Evolutionary conservation across 2,113 vertebrate species (phyloP).

Genomic region (Brachirus orientalis): DNA sequence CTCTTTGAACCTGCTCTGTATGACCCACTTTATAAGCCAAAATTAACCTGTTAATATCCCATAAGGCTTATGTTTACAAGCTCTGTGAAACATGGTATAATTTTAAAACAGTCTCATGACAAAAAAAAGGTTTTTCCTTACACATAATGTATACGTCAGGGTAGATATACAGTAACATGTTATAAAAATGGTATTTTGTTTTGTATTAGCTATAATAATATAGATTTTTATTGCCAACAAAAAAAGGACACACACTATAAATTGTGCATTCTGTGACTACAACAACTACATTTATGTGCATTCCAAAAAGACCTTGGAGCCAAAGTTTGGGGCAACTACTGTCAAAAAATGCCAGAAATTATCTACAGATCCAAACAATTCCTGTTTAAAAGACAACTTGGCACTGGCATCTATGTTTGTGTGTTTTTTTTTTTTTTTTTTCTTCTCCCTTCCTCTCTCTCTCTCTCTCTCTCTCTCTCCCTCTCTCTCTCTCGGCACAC

Average conservation of each 20-base stretch:
- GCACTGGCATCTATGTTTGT: slow-evolving; percentile 6
- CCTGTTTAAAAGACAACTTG: slow-evolving; percentile 13
- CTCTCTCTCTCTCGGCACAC: no score
- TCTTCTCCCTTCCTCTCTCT: background rate
- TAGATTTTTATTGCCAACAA: no score
- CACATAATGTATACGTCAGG: background rate
- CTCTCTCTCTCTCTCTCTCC: background rate
- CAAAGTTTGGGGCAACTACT: background rate
- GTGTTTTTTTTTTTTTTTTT: slow-evolving; percentile 10
- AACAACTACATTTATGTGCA: background rate
- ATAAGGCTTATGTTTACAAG: slow-evolving; percentile 26
- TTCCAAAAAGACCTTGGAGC: background rate
- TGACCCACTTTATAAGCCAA: slow-evolving; percentile 50
- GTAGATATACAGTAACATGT: background rate
- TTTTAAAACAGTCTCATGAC: slow-evolving; percentile 27
- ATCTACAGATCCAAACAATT: slow-evolving; percentile 12
- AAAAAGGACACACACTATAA: no score
- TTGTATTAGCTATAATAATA: no score
- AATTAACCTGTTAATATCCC: slow-evolving; percentile 46
- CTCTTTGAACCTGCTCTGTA: slow-evolving; percentile 52
- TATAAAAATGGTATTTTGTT: background rate
- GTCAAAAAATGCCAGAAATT: slow-evolving; percentile 16
- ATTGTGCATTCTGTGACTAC: background rate
- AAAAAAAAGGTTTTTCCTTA: no score
- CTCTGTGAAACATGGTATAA: slow-evolving; percentile 9